A percentile compares a stretch with the other conserved stretches of the same genome.
phyloP scores from a whole-genome alignment of 1,140 invertebrate species.

The Dreissena polymorpha region DNA sequence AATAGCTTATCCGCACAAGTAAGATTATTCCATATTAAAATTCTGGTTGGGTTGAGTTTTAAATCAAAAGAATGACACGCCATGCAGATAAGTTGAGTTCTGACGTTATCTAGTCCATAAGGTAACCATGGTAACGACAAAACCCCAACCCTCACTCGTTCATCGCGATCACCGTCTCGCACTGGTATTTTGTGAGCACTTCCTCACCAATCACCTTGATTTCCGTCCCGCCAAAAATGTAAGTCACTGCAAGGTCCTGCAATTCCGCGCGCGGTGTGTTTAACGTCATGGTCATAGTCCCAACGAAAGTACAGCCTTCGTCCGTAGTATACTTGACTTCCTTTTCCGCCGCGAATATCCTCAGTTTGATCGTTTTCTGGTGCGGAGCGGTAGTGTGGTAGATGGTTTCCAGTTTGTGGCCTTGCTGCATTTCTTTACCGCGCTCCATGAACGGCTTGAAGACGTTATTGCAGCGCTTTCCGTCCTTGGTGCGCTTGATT shows the following conservation, averaged over 20 bases:
- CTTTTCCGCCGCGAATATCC: slow-evolving; percentile 22
- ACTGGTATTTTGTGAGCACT: slow-evolving; percentile 4
- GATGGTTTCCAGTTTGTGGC: background rate
- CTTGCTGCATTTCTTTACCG: background rate
- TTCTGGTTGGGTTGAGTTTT: too few species aligned
- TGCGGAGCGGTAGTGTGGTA: slow-evolving; percentile 19
- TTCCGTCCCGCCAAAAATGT: slow-evolving; percentile 41
- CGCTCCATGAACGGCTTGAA: slow-evolving; percentile 26
- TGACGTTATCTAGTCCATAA: too few species aligned
- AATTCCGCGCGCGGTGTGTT: slow-evolving; percentile 25
- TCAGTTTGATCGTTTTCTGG: slow-evolving; percentile 22
- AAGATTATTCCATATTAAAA: too few species aligned
- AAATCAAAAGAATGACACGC: too few species aligned
- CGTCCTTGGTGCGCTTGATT: slow-evolving; percentile 2
- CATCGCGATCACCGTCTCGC: slow-evolving; percentile 29
- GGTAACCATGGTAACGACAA: too few species aligned
- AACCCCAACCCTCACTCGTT: background rate
- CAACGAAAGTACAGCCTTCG: slow-evolving; percentile 31
- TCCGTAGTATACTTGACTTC: slow-evolving; percentile 41
- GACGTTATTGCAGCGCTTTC: slow-evolving; percentile 33
- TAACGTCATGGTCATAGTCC: slow-evolving; percentile 21
- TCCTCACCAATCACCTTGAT: slow-evolving; percentile 21
- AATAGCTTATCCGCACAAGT: too few species aligned
- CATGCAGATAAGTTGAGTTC: too few species aligned
- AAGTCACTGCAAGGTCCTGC: slow-evolving; percentile 17